A percentile compares a stretch with the other conserved stretches of the same genome.
These are phyloP conservation scores for Lytechinus variegatus DNA, from an alignment of 35 echinoderm and acorn worm species.

Conservation along the genomic window DNA sequence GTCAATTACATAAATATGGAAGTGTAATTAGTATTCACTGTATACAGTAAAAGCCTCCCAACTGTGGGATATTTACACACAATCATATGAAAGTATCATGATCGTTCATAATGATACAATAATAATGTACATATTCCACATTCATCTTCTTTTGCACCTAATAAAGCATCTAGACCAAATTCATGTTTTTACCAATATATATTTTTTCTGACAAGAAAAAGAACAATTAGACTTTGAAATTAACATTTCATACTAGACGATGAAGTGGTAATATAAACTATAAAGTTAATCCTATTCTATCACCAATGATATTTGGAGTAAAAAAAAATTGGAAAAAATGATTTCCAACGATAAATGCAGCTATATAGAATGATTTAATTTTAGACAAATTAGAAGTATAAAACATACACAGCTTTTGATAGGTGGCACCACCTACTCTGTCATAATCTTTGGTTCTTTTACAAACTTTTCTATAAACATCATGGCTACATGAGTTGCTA, in stretches of 20 bases:
- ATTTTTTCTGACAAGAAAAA: too few species aligned
- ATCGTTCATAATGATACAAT: neutral
- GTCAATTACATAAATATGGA: too few species aligned
- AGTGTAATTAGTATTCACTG: too few species aligned
- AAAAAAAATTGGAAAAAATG: neutral
- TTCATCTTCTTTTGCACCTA: neutral
- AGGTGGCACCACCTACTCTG: neutral
- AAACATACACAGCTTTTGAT: neutral
- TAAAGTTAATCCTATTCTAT: neutral
- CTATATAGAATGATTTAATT: neutral
- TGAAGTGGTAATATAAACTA: too few species aligned
- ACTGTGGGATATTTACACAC: too few species aligned
- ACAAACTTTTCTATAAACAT: neutral
- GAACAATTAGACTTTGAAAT: too few species aligned
- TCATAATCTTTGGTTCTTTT: neutral
- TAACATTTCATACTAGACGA: too few species aligned
- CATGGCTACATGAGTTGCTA: neutral
- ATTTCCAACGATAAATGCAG: neutral
- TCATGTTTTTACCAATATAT: too few species aligned
- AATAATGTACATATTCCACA: neutral
- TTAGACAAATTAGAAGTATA: neutral
- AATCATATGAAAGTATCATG: neutral
- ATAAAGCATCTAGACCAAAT: neutral
- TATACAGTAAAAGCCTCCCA: too few species aligned
- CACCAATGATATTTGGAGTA: neutral